Conservation (phyloP, 2,888 invertebrate genomes). For the Drosophila longiperda region DNA sequence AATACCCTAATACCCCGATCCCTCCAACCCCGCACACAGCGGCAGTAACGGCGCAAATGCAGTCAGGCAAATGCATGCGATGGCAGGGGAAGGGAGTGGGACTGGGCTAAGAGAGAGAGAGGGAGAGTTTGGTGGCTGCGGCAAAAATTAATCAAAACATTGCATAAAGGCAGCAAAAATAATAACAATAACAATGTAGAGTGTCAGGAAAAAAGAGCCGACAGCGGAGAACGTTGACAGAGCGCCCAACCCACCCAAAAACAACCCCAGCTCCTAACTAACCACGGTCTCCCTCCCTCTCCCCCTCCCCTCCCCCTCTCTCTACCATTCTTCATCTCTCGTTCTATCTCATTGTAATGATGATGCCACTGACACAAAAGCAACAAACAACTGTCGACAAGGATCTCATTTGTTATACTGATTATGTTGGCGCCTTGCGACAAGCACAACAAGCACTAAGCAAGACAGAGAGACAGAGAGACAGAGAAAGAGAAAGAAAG, state of each 20-base stretch:
- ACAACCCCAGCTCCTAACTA: background rate
- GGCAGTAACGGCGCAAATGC: conserved; percentile 62
- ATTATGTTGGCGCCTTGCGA: conserved; percentile 82
- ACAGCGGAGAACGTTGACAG: conserved; percentile 60
- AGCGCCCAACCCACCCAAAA: conserved; percentile 17
- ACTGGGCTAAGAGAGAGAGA: background rate
- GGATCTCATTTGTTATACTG: conserved; percentile 84
- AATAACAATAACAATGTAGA: conserved; percentile 85
- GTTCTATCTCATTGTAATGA: conserved; percentile 48
- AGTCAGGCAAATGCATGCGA: conserved; percentile 73
- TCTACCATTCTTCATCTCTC: background rate
- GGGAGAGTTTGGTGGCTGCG: conserved; percentile 53
- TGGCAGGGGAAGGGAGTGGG: background rate
- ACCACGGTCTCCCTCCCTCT: no score
- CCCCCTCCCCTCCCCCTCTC: background rate
- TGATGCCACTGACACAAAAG: conserved; percentile 80
- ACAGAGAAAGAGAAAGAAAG: conserved; percentile 4
- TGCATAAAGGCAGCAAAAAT: conserved; percentile 85
- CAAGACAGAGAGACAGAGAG: conserved; percentile 19
- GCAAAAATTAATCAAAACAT: conserved; percentile 85
- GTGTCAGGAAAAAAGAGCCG: conserved; percentile 72
- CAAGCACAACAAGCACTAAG: conserved; percentile 37
- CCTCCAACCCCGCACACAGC: background rate
- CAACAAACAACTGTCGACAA: conserved; percentile 83
- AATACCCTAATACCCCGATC: conserved; percentile 7